These are phyloP conservation scores for Leptatherina wallacei DNA, from an alignment of 2,797 vertebrate species.

Conservation along the genomic window DNA sequence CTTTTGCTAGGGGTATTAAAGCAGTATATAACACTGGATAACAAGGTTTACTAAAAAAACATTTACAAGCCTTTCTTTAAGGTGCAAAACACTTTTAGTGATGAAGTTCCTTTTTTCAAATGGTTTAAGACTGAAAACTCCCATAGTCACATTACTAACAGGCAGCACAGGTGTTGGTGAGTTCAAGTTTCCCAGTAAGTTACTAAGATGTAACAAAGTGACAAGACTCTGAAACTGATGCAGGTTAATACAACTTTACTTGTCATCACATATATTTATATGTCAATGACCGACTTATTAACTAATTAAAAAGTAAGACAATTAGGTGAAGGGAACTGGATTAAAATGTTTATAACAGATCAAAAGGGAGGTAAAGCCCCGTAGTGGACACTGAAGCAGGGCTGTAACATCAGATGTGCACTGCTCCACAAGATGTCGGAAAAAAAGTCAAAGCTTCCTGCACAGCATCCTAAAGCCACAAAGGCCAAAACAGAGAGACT, in stretches of 20 bases:
- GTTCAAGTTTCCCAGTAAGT: too few relatives aligned
- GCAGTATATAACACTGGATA: too few relatives aligned
- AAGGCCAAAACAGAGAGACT: conserved; percentile 28
- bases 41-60: too few relatives aligned
- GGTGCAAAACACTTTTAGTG: too few relatives aligned
- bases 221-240: neutral
- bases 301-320: neutral
- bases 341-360: conserved; percentile 23
- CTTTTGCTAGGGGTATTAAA: too few relatives aligned
- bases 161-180: too few relatives aligned
- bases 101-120: too few relatives aligned
- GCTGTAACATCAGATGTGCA: conserved; percentile 28
- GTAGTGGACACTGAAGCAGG: conserved; percentile 58
- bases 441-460: neutral
- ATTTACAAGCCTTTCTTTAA: too few relatives aligned
- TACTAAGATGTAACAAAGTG: neutral
- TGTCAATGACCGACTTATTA: too few relatives aligned
- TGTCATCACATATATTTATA: neutral
- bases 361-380: conserved; percentile 60
- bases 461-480: conserved; percentile 8
- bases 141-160: too few relatives aligned
- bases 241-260: conserved; percentile 4
- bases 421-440: conserved; percentile 37
- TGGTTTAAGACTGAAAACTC: too few relatives aligned
- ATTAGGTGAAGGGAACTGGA: neutral